phyloP scores from a whole-genome alignment of 2,113 vertebrate genomes.

The Setophaga kirtlandii region DNA sequence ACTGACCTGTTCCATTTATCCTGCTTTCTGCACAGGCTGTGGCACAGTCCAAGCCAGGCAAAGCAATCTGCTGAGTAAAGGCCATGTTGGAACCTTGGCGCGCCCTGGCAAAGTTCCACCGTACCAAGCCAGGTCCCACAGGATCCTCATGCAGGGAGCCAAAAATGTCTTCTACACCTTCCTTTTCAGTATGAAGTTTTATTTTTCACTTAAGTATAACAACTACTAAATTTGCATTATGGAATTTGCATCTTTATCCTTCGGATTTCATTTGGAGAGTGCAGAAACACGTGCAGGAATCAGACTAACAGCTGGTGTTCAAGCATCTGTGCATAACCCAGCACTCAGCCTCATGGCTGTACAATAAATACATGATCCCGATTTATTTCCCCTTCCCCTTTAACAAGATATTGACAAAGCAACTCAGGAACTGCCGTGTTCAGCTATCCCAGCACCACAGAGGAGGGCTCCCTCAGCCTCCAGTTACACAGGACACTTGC shows the following conservation, averaged over 20 bases:
- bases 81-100: rapidly evolving
- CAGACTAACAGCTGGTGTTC: not conserved
- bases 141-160: not conserved
- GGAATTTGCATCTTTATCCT: not conserved
- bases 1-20: not conserved
- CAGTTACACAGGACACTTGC: rapidly evolving
- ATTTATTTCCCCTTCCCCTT: rapidly evolving
- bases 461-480: rapidly evolving
- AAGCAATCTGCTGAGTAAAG: not conserved
- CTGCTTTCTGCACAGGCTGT: not conserved
- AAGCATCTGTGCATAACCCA: not conserved
- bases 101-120: not conserved
- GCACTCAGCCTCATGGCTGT: not conserved
- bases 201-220: not conserved
- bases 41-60: not conserved
- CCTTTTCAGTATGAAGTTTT: not conserved
- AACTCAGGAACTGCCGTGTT: rapidly evolving
- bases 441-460: rapidly evolving
- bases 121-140: not conserved
- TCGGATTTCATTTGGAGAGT: not conserved
- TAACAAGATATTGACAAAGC: not conserved
- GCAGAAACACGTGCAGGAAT: not conserved
- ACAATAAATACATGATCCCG: rapidly evolving
- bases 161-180: not conserved
- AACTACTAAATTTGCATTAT: not conserved